A percentile compares a stretch with the other conserved stretches of the same genome.
Conservation (phyloP, 2,888 invertebrate genomes). For the Chloroclystis v-ata region DNA sequence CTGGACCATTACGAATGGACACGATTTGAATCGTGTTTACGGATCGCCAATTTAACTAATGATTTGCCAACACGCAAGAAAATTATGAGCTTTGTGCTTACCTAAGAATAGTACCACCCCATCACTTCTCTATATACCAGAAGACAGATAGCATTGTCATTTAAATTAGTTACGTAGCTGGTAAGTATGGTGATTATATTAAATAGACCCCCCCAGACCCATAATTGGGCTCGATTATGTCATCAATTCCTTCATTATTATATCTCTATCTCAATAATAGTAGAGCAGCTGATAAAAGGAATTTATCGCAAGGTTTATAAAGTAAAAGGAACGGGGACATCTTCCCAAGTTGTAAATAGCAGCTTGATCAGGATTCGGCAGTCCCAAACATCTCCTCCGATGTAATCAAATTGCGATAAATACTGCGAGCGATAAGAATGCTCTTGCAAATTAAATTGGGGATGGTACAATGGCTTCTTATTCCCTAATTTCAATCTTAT, state of each 20-base stretch:
- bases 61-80: not conserved
- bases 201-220: no score
- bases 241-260: no score
- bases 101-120: no score
- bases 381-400: constrained; percentile 53
- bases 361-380: constrained; percentile 5
- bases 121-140: no score
- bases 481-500: constrained; percentile 22
- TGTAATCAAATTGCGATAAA: constrained; percentile 73
- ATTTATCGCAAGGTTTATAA: not conserved
- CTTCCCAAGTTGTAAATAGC: constrained; percentile 1
- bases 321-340: not conserved
- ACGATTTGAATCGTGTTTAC: not conserved
- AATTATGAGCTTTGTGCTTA: not conserved
- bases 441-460: constrained; percentile 72
- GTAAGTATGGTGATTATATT: no score
- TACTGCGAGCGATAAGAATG: constrained; percentile 65
- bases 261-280: not conserved
- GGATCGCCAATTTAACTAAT: not conserved
- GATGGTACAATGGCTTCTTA: constrained; percentile 37
- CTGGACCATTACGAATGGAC: constrained; percentile 21
- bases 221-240: no score
- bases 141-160: no score
- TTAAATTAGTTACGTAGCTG: no score
- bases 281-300: no score